Evolutionary conservation across 2,888 invertebrate species (phyloP).

Genomic region (Cistogaster globosa): DNA sequence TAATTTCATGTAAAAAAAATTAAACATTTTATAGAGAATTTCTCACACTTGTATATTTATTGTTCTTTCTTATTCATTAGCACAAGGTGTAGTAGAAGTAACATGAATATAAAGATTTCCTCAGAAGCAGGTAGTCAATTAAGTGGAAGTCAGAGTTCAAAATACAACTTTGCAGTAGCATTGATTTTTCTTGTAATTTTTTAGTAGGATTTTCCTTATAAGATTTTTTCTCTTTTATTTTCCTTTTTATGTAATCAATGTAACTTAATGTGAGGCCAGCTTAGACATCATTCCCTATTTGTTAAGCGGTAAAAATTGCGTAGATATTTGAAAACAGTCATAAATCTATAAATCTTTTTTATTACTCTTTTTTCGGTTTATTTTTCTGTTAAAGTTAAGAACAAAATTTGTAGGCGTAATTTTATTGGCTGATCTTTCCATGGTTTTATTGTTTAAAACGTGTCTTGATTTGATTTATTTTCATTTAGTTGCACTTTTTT

Average conservation of each 20-base stretch:
- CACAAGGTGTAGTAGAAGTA: constrained; percentile 9
- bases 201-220: not conserved
- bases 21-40: not conserved
- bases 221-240: constrained; percentile 3
- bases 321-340: constrained; percentile 69
- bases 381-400: constrained; percentile 19
- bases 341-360: constrained; percentile 73
- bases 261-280: not conserved
- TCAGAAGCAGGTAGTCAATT: not conserved
- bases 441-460: constrained; percentile 47
- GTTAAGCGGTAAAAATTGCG: constrained; percentile 65
- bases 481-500: constrained; percentile 48
- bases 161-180: too few relatives aligned
- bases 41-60: constrained; percentile 31
- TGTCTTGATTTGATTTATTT: constrained; percentile 42
- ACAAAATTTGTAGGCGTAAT: constrained; percentile 58
- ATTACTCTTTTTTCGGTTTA: constrained; percentile 45
- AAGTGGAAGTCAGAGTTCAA: too few relatives aligned
- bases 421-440: constrained; percentile 19
- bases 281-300: not conserved
- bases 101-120: not conserved
- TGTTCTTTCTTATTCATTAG: not conserved
- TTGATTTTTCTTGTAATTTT: too few relatives aligned
- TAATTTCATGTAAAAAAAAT: constrained; percentile 19
- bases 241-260: not conserved